A percentile compares a stretch with the other conserved stretches of the same genome.
phyloP scores from a whole-genome alignment of 2,113 vertebrate species.

The Lepus americanus region DNA sequence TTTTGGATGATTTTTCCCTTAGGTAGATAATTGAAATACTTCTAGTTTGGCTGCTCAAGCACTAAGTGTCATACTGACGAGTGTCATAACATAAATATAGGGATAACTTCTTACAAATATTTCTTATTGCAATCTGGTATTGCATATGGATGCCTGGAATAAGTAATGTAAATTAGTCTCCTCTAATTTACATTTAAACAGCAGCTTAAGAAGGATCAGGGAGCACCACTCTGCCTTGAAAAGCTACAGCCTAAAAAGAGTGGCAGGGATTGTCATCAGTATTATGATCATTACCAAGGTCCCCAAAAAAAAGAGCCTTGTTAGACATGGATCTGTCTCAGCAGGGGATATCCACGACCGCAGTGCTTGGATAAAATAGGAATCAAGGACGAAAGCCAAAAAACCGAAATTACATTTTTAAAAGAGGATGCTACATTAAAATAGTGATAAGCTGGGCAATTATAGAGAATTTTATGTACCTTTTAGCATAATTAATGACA shows the following conservation, averaged over 20 bases:
- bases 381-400: constrained; percentile 71
- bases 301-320: constrained; percentile 19
- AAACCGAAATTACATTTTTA: constrained; percentile 78
- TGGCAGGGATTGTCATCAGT: constrained; percentile 74
- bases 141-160: constrained; percentile 78
- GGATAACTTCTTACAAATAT: constrained; percentile 74
- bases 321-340: constrained; percentile 68
- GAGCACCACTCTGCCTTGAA: constrained; percentile 73
- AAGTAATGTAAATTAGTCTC: constrained; percentile 78
- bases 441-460: constrained; percentile 77
- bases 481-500: constrained; percentile 85
- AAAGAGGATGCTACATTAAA: constrained; percentile 79
- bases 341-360: constrained; percentile 64
- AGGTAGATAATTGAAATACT: constrained; percentile 73
- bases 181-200: constrained; percentile 85
- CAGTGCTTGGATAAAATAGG: constrained; percentile 63
- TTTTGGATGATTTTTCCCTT: constrained; percentile 28
- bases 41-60: constrained; percentile 55
- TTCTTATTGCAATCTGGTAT: constrained; percentile 78
- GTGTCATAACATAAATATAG: constrained; percentile 77
- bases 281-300: constrained; percentile 75
- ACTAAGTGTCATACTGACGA: constrained; percentile 65
- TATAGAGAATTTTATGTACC: constrained; percentile 81
- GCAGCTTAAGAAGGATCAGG: constrained; percentile 78
- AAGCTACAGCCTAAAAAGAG: constrained; percentile 71